A percentile compares a stretch with the other conserved stretches of the same genome.
Conservation (phyloP, 2,888 invertebrate species). For the Cheilosia variabilis region DNA sequence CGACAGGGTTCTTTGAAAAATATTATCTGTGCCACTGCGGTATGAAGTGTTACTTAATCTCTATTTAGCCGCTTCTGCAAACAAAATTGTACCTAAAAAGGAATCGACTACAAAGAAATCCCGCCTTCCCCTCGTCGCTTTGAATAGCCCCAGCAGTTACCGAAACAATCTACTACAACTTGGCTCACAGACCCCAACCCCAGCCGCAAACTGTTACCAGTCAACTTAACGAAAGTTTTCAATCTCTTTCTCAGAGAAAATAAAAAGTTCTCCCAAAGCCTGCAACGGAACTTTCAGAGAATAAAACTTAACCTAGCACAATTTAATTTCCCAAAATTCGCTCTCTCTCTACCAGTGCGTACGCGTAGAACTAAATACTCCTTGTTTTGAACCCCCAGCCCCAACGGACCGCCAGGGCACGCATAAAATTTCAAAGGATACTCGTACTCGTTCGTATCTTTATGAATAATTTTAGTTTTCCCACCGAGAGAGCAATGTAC, state of each 20-base stretch:
- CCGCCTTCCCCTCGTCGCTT: not conserved
- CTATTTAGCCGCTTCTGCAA: not conserved
- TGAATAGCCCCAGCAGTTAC: not conserved
- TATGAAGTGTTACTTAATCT: slow-evolving; percentile 39
- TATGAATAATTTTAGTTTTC: slow-evolving; percentile 20
- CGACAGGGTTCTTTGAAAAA: not conserved
- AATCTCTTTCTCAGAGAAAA: not conserved
- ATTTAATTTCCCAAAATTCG: not conserved
- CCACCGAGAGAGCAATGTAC: slow-evolving; percentile 15
- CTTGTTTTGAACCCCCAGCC: not conserved
- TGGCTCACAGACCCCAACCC: not conserved
- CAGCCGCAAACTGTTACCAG: slow-evolving; percentile 53
- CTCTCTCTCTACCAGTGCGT: not conserved
- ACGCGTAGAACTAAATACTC: not conserved
- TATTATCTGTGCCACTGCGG: slow-evolving; percentile 35
- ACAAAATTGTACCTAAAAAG: not conserved
- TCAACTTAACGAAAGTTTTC: slow-evolving; percentile 58
- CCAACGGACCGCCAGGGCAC: slow-evolving; percentile 8
- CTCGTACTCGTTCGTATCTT: not conserved
- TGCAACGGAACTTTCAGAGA: not conserved
- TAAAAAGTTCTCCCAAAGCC: not conserved
- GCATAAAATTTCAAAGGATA: slow-evolving; percentile 18
- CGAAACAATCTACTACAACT: slow-evolving; percentile 50
- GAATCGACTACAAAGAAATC: not conserved
- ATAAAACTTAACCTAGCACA: slow-evolving; percentile 5